Percentiles rank a stretch among this genome's conserved stretches.
These are phyloP conservation scores for Falco peregrinus DNA, from an alignment of 2,797 vertebrate species.

Conservation along the genomic window DNA sequence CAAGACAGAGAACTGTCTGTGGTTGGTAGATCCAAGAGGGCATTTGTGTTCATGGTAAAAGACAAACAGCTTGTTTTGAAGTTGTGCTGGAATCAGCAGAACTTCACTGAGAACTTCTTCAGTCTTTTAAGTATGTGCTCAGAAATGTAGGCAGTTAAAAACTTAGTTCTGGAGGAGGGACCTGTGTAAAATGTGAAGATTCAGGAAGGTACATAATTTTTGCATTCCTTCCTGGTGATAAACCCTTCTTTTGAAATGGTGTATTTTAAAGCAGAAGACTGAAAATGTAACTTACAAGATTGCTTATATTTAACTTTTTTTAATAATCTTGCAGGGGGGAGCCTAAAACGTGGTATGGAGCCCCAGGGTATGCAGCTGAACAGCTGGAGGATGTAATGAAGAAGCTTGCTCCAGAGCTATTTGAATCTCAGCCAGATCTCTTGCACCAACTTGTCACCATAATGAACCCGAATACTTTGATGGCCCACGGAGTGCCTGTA, in stretches of 20 bases:
- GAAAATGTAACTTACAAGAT: conserved; percentile 27
- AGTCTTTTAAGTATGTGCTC: not conserved
- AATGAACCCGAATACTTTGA: conserved; percentile 99
- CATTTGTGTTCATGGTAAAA: not conserved
- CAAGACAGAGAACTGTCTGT: not conserved
- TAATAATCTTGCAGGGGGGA: conserved; percentile 88
- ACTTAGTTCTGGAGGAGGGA: not conserved
- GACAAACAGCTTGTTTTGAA: not conserved
- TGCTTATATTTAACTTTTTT: conserved; percentile 49
- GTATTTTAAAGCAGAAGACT: conserved; percentile 32
- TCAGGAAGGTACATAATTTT: not conserved
- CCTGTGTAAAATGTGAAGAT: not conserved
- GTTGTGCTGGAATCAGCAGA: not conserved
- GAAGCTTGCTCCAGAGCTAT: conserved; percentile 95
- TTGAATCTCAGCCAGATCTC: conserved; percentile 95
- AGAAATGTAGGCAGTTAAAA: not conserved
- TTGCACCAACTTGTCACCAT: conserved; percentile 99
- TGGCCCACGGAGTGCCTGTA: conserved; percentile 97
- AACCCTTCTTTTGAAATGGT: not conserved
- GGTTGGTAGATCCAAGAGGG: not conserved
- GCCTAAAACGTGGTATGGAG: conserved; percentile 99
- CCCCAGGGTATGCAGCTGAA: conserved; percentile 94
- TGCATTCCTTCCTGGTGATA: not conserved
- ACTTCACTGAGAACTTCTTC: not conserved
- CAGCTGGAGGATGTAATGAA: conserved; percentile 96